These are phyloP conservation scores for Cryptoprocta ferox DNA, from an alignment of 2,797 vertebrate species.

Conservation along the genomic window DNA sequence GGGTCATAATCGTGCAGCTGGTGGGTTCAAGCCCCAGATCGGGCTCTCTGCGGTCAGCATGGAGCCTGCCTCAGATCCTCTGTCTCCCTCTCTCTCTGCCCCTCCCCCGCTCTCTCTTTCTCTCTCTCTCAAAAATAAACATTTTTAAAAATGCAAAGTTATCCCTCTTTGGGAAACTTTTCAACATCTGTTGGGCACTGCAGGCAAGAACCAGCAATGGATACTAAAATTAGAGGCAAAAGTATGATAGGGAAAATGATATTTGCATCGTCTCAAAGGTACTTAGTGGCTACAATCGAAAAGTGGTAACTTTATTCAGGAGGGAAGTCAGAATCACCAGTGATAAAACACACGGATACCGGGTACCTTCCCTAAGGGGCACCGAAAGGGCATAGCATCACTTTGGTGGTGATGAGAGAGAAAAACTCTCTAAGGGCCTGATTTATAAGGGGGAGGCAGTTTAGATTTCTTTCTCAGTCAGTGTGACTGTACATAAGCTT, in stretches of 20 bases:
- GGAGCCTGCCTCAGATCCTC: too few species aligned
- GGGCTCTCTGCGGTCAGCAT: too few species aligned
- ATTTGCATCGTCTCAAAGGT: not conserved
- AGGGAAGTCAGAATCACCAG: rapidly evolving
- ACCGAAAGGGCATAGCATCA: too few species aligned
- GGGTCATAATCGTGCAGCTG: too few species aligned
- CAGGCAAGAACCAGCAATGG: not conserved
- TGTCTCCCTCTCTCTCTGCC: too few species aligned
- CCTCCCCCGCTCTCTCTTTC: too few species aligned
- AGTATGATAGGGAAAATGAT: not conserved
- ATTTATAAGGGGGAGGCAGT: not conserved
- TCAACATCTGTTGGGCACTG: not conserved
- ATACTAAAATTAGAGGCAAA: not conserved
- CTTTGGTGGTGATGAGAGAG: not conserved
- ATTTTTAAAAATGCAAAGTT: too few species aligned
- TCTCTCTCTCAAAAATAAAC: too few species aligned
- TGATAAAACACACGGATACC: rapidly evolving
- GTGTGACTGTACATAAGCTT: too few species aligned
- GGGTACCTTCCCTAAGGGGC: rapidly evolving
- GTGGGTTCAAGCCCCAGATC: too few species aligned
- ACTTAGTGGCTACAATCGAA: not conserved
- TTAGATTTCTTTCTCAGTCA: too few species aligned
- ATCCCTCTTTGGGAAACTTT: not conserved
- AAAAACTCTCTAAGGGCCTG: not conserved
- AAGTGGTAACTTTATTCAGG: not conserved